Conservation (phyloP, 2,113 vertebrate genomes). For the Dermatemys mawii region DNA sequence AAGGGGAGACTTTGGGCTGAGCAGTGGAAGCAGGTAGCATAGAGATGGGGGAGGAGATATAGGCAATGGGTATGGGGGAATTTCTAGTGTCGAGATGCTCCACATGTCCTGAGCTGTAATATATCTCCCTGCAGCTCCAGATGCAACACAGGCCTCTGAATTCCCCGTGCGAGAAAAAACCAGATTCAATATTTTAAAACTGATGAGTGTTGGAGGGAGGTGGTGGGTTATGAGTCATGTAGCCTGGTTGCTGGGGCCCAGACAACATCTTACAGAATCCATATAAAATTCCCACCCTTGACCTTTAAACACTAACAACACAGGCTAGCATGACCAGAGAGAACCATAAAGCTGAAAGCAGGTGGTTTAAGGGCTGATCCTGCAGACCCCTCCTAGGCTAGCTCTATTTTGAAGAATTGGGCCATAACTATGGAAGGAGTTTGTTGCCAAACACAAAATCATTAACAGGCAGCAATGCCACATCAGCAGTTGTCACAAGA, state of each 20-base stretch:
- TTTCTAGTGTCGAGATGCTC: neutral
- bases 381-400: neutral
- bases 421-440: neutral
- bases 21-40: neutral
- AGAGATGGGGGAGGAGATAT: neutral
- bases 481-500: neutral
- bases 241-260: neutral
- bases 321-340: neutral
- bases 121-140: neutral
- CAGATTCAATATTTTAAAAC: neutral
- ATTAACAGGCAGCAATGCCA: neutral
- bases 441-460: neutral
- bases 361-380: neutral
- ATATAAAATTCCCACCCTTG: neutral
- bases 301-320: neutral
- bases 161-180: neutral
- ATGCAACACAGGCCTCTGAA: neutral
- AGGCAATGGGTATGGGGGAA: accelerated
- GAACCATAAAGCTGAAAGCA: neutral
- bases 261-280: neutral
- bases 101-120: neutral
- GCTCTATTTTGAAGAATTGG: neutral
- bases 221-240: neutral
- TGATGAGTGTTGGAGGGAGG: neutral
- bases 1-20: neutral